These are phyloP conservation scores for Papilio gigon DNA, from an alignment of 2,888 invertebrate genomes.

Conservation along the genomic window DNA sequence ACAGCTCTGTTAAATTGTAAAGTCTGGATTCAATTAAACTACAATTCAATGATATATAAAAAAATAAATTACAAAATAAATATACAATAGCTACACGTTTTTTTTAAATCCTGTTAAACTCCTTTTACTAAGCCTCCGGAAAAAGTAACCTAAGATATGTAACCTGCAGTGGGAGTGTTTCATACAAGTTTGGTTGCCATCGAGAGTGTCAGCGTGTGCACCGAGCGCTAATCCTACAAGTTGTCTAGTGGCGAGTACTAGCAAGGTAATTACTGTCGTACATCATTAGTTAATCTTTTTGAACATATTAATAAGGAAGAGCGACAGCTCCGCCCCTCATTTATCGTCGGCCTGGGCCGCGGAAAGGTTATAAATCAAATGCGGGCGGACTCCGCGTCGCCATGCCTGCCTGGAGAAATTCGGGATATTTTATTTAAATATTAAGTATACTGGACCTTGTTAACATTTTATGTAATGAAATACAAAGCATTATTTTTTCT, in stretches of 20 bases:
- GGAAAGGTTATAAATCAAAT: conserved; percentile 39
- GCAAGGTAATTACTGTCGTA: conserved; percentile 5
- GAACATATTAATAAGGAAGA: conserved; percentile 25
- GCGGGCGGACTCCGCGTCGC: conserved; percentile 3
- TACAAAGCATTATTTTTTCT: too few relatives aligned
- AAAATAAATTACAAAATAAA: not conserved
- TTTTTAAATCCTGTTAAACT: too few relatives aligned
- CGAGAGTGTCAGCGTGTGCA: too few relatives aligned
- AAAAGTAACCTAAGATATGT: too few relatives aligned
- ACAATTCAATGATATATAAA: not conserved
- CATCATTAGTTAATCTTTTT: conserved; percentile 12
- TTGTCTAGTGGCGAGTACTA: not conserved
- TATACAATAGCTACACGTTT: not conserved
- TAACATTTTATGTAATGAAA: too few relatives aligned
- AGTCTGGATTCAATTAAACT: not conserved
- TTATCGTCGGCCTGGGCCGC: conserved; percentile 30
- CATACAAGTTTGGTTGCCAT: too few relatives aligned
- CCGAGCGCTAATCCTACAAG: not conserved
- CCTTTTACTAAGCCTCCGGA: too few relatives aligned
- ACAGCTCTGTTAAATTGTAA: not conserved
- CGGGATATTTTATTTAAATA: not conserved
- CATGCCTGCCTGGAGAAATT: not conserved
- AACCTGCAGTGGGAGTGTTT: too few relatives aligned
- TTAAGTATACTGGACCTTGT: too few relatives aligned
- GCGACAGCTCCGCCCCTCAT: conserved; percentile 8